A percentile compares a stretch with the other conserved stretches of the same genome.
These are phyloP conservation scores for Xestia sexstrigata DNA, from an alignment of 2,888 invertebrate genomes.

Conservation along the genomic window DNA sequence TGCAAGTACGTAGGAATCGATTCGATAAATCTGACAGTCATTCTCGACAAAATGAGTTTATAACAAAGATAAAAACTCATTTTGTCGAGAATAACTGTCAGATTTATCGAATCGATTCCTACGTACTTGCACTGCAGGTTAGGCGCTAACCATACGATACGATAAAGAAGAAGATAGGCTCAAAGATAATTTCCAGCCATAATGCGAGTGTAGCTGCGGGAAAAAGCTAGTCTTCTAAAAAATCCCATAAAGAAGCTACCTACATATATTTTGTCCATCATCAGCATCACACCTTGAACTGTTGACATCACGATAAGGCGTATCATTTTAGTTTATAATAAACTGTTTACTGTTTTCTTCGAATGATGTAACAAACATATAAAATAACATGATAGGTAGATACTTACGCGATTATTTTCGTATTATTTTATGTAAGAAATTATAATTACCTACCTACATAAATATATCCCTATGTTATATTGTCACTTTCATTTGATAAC, in stretches of 20 bases:
- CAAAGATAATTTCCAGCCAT: background rate
- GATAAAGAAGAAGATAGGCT: background rate
- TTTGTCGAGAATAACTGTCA: too few species aligned
- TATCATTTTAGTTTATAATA: conserved; percentile 52
- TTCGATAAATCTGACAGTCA: too few species aligned
- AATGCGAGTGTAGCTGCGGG: background rate
- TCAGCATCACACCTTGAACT: conserved; percentile 66
- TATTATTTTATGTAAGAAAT: conserved; percentile 21
- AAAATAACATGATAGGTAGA: conserved; percentile 36
- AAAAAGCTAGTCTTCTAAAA: background rate
- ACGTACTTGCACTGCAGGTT: too few species aligned
- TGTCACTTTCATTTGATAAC: conserved; percentile 47
- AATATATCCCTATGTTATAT: background rate
- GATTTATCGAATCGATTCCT: too few species aligned
- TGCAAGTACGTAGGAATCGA: too few species aligned
- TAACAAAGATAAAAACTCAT: too few species aligned
- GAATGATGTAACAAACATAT: conserved; percentile 72
- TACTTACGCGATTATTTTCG: conserved; percentile 12
- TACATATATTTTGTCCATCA: conserved; percentile 6
- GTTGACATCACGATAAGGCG: conserved; percentile 69
- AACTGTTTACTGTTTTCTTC: conserved; percentile 66
- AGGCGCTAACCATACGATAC: too few species aligned
- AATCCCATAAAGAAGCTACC: conserved; percentile 1
- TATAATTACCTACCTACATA: background rate
- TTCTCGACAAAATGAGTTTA: too few species aligned